phyloP scores from a whole-genome alignment of 2,113 vertebrate species.

The Salvator merianae region DNA sequence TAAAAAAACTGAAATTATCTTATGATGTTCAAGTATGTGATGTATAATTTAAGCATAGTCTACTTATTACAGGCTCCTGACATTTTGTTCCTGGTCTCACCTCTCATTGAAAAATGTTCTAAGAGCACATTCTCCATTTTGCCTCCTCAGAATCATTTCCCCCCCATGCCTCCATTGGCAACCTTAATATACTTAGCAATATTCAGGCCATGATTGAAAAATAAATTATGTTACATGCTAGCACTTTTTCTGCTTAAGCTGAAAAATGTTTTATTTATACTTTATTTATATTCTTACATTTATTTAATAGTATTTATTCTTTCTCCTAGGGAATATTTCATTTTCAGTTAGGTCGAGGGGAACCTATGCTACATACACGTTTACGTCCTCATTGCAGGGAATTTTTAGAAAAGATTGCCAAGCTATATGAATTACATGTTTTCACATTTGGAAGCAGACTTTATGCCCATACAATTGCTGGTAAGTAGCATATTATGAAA shows the following conservation, averaged over 20 bases:
- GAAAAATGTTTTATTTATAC: conserved; percentile 12
- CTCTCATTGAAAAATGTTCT: too few relatives aligned
- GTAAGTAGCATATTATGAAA: conserved; percentile 66
- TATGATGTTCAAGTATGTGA: too few relatives aligned
- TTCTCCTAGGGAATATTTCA: conserved; percentile 91
- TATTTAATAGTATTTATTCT: conserved; percentile 12
- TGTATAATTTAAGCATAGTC: too few relatives aligned
- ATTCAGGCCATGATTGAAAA: neutral
- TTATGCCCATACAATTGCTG: conserved; percentile 98
- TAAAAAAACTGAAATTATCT: neutral
- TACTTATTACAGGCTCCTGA: too few relatives aligned
- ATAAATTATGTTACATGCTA: neutral
- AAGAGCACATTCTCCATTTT: too few relatives aligned
- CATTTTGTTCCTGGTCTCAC: too few relatives aligned
- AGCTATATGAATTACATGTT: conserved; percentile 94
- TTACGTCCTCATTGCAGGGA: conserved; percentile 94
- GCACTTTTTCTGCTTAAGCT: conserved; percentile 11
- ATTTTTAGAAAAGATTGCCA: conserved; percentile 95
- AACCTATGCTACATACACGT: conserved; percentile 97
- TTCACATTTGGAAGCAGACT: conserved; percentile 97
- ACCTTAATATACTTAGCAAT: too few relatives aligned
- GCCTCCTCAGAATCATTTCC: too few relatives aligned
- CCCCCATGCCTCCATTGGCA: too few relatives aligned
- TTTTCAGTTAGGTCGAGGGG: conserved; percentile 94
- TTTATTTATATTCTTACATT: neutral